A percentile compares a stretch with the other conserved stretches of the same genome.
Conservation (phyloP, 2,113 vertebrate genomes). For the Platichthys flesus region DNA sequence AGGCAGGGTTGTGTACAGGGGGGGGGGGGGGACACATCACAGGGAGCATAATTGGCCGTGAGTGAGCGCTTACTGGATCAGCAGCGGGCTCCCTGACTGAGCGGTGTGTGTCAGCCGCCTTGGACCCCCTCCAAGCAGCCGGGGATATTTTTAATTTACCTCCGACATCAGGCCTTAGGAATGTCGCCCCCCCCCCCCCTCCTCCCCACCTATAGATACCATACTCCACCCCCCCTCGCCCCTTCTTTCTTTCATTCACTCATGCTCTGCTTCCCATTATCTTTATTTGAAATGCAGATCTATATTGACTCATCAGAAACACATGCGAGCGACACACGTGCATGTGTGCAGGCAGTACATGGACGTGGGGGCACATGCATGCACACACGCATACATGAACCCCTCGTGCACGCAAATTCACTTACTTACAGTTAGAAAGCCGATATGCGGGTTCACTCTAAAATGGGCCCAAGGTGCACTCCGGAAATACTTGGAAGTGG, state of each 20-base stretch:
- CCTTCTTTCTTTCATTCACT: constrained; percentile 66
- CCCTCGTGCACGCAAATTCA: constrained; percentile 60
- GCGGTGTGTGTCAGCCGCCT: constrained; percentile 64
- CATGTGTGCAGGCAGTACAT: constrained; percentile 23
- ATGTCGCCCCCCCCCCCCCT: constrained; percentile 41
- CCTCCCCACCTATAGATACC: constrained; percentile 65
- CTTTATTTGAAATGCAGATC: constrained; percentile 83
- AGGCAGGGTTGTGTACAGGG: constrained; percentile 40
- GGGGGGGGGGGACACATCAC: constrained; percentile 61
- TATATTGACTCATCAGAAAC: constrained; percentile 82
- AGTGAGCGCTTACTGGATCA: constrained; percentile 77
- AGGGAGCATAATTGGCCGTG: constrained; percentile 74
- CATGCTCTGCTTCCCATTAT: constrained; percentile 78
- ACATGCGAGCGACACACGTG: constrained; percentile 67
- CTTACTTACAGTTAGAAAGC: constrained; percentile 66
- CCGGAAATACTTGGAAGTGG: constrained; percentile 74
- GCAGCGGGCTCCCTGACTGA: constrained; percentile 73
- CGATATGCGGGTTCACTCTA: constrained; percentile 68
- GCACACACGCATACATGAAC: constrained; percentile 17
- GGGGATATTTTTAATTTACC: constrained; percentile 80
- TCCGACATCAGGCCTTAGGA: constrained; percentile 77
- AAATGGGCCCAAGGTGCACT: constrained; percentile 76
- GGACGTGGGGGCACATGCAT: not conserved
- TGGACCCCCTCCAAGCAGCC: constrained; percentile 75
- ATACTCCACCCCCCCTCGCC: constrained; percentile 43